phyloP scores from a whole-genome alignment of 1,140 invertebrate genomes.

The Dreissena rostriformis region DNA sequence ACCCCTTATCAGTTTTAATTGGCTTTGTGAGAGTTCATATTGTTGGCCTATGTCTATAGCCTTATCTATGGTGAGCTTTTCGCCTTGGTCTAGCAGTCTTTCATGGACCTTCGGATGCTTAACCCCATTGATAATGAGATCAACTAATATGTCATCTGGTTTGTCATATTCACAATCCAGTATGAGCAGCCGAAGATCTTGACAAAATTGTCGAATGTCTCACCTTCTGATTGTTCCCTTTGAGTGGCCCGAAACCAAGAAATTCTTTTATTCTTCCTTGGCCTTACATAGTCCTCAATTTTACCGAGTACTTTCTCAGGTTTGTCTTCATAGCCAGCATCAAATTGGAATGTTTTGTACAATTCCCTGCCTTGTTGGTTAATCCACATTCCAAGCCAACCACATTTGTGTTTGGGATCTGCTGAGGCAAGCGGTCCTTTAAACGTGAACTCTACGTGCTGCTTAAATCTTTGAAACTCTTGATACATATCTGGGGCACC shows the following conservation, averaged over 20 bases:
- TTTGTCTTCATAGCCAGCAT: slow-evolving; percentile 12
- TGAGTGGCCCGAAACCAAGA: neutral
- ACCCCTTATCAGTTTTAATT: slow-evolving; percentile 19
- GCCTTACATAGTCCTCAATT: slow-evolving; percentile 27
- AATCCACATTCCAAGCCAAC: slow-evolving; percentile 41
- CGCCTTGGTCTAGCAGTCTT: slow-evolving; percentile 17
- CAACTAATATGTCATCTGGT: slow-evolving; percentile 21
- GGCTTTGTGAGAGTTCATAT: slow-evolving; percentile 8
- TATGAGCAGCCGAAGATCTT: slow-evolving; percentile 3
- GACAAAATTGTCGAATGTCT: slow-evolving; percentile 21
- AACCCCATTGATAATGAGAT: slow-evolving; percentile 33
- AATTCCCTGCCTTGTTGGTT: slow-evolving; percentile 25
- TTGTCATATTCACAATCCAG: slow-evolving; percentile 32
- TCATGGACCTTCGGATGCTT: slow-evolving; percentile 10
- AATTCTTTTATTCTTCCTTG: slow-evolving; percentile 4
- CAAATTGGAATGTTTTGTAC: slow-evolving; percentile 13
- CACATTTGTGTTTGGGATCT: slow-evolving; percentile 7
- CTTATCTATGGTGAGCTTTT: slow-evolving; percentile 3
- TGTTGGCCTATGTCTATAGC: slow-evolving; percentile 28
- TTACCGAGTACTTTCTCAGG: slow-evolving; percentile 10
- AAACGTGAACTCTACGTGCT: slow-evolving; percentile 23
- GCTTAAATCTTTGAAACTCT: slow-evolving; percentile 25
- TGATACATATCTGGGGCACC: slow-evolving; percentile 2
- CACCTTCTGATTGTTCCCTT: slow-evolving; percentile 16
- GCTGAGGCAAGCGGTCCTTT: slow-evolving; percentile 9